Conservation (phyloP, 2,113 vertebrate genomes). For the Chaetodon auriga region DNA sequence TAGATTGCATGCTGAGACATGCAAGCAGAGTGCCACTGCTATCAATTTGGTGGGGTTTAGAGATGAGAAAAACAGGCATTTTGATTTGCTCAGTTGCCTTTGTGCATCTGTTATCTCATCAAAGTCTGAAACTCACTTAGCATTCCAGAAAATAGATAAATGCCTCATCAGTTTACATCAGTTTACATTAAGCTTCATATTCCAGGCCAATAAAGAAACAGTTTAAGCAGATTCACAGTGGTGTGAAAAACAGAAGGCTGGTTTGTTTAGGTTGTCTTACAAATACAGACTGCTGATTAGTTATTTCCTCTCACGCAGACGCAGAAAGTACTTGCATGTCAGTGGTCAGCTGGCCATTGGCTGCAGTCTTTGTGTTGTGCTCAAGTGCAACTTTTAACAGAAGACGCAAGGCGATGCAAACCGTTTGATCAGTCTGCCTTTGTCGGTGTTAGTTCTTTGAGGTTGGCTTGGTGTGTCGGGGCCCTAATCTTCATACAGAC, state of each 20-base stretch:
- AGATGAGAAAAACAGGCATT: conserved; percentile 32
- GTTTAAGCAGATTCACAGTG: neutral
- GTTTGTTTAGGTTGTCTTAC: neutral
- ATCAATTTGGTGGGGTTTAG: conserved; percentile 38
- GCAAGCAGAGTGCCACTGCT: conserved; percentile 45
- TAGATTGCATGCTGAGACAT: conserved; percentile 67
- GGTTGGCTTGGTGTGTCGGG: conserved; percentile 54
- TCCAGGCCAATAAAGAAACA: neutral
- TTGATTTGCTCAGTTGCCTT: neutral
- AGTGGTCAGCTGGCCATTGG: conserved; percentile 14
- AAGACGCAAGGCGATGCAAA: conserved; percentile 23
- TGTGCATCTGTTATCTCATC: conserved; percentile 15
- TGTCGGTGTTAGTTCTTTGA: conserved; percentile 49
- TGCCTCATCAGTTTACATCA: neutral
- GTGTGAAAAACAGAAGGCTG: neutral
- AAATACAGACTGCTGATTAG: conserved; percentile 17
- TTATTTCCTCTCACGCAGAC: conserved; percentile 29
- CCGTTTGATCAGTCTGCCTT: conserved; percentile 63
- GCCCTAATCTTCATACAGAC: conserved; percentile 78
- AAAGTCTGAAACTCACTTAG: conserved; percentile 21
- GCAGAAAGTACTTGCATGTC: neutral
- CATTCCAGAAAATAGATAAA: neutral
- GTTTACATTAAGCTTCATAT: neutral
- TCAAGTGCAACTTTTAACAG: conserved; percentile 39
- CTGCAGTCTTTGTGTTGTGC: conserved; percentile 12